These are phyloP conservation scores for Crypturellus undulatus DNA, from an alignment of 2,113 vertebrate genomes.

Conservation along the genomic window DNA sequence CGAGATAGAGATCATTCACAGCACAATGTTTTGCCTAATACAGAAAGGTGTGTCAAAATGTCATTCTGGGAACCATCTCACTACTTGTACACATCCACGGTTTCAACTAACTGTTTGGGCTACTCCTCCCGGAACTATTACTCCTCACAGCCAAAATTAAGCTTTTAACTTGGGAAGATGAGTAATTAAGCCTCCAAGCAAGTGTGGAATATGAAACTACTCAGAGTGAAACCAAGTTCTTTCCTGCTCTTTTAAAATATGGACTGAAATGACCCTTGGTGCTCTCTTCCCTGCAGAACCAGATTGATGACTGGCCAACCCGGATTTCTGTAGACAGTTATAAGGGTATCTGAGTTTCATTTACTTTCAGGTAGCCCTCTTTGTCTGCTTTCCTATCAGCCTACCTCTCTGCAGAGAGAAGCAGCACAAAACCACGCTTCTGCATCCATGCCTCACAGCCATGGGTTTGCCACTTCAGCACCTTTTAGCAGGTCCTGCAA, in stretches of 20 bases:
- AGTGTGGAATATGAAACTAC: not conserved
- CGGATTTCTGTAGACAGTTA: rapidly evolving
- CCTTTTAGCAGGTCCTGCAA: not conserved
- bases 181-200: not conserved
- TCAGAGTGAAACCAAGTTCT: not conserved
- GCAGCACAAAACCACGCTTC: not conserved
- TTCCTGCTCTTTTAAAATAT: not conserved
- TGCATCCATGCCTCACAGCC: not conserved
- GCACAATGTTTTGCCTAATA: not conserved
- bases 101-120: not conserved
- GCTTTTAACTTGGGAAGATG: not conserved
- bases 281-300: not conserved
- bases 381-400: not conserved
- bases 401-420: not conserved
- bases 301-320: not conserved
- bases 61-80: not conserved
- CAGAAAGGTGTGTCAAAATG: not conserved
- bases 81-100: not conserved
- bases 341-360: not conserved
- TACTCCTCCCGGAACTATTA: not conserved
- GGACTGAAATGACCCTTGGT: not conserved
- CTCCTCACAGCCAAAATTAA: not conserved
- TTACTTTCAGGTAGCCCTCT: not conserved
- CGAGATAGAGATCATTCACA: not conserved
- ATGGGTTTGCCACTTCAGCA: not conserved